Evolutionary conservation across 2,888 invertebrate genomes (phyloP), one percentile per base, ranked within the genome.

Genomic region (Ectemnius continuus): DNA sequence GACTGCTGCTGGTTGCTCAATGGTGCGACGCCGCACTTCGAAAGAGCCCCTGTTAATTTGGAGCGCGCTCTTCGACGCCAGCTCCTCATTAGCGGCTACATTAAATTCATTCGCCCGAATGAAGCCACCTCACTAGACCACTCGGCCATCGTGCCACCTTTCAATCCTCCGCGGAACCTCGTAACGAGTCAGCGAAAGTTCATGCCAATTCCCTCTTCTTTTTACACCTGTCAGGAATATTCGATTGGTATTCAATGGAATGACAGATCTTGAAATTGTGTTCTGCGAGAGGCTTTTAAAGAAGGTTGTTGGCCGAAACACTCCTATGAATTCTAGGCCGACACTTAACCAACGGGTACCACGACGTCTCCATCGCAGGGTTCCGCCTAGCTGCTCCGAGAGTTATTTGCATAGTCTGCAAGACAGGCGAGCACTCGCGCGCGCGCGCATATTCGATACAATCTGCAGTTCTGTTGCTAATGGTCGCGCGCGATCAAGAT

Each of bases 141-240:
- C 45, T 73, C 59, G 48, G 62, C 69, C 72, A 69, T 69, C 58
- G 67, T 65, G 46, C 69, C 71, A 69, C 82, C 80, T 64, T 65
- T 79, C 76, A 73, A 76, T 79, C 14, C 13, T 11, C 20, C 52
- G 66, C 68, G 69, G 69, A 58, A 65, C 62, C 64, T 64, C 66
- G 73, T 65, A 74, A 76, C 75, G 23, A 23, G 23, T 63, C 71
- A 74, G 76, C 79, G 82, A 81, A 81, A 81, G 80, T 81, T 72
- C 67, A 60, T 66, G 62, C 23, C 23, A 23, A 23, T 23, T 23
- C 23, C 23, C 0, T 23, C 23, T 23, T 23, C 1, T 23, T 23
- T 23, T 23, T 2, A 23, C 23, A 23, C 23, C 23, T 23, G 23
- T 23, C 36, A 6, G 8, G 36, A 8, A 6, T 36, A 36, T 36